Base-by-base conservation (phyloP, 2,113 vertebrate species). In the Oncorhynchus gorbuscha region DNA sequence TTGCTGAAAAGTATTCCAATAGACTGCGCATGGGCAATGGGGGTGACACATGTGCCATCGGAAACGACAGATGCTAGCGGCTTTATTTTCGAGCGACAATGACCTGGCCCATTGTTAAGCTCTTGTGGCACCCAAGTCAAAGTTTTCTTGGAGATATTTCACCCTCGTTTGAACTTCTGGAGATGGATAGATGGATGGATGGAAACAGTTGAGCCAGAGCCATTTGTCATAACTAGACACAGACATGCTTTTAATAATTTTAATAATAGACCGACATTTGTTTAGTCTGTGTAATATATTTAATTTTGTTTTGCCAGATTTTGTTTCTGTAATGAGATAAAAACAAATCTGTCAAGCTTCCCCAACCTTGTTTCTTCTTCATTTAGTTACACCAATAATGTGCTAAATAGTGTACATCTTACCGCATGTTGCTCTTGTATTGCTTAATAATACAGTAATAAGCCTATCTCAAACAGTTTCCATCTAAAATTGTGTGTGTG, bases 61-160 rank as follows among this genome's bases (percentile, higher is more conserved):
- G 91, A 91, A 94, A 92, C 94, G 94, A 95, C 95, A 96, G 95
- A 94, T 96, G 95, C 93, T 92, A 79, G 85, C 84, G 92, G 90
- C 88, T 78, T 82, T 92, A 92, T 91, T 89, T 39, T 90, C 75
- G 71, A 70, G 72, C 72, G 55, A 83, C 85, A 87, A 80, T 86
- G 81, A 72, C 85, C 82, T 71, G 84, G 92, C 84, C 84, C 85
- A 80, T 90, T 94, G 88, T 89, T 87, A 86, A 79, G 87, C 84
- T 88, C 77, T 81, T 26, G 69, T 72, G 78, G 83, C 82, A 79
- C 83, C 82, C 67, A 78, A 83, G 80, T 88, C 58, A 71, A 75
- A 39, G 71, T 75, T 80, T 79, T 76, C 73, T 61, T 83, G 49
- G 64, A 84, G 81, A 84, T 81, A 72, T 66, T 80, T 86, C 77